These are phyloP conservation scores for Petrophora chlorosata DNA, from an alignment of 2,888 invertebrate genomes.

Conservation along the genomic window DNA sequence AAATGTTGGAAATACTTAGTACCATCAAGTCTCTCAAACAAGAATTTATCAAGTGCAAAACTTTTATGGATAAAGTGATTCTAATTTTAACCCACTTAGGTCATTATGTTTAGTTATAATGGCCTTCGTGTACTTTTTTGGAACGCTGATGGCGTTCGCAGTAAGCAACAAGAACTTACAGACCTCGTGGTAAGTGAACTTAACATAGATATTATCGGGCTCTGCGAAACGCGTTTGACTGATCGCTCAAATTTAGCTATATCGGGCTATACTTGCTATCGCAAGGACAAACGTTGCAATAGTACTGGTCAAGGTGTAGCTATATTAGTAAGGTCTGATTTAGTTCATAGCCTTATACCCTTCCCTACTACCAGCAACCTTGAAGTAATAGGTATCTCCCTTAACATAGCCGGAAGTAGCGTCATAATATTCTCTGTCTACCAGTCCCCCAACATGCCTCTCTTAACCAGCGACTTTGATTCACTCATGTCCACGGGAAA, in stretches of 20 bases:
- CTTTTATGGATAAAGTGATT: neutral
- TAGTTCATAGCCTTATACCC: neutral
- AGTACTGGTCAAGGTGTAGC: neutral
- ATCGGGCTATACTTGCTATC: neutral
- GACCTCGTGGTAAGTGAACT: neutral
- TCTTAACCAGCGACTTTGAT: neutral
- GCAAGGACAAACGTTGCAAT: neutral
- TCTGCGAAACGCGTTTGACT: neutral
- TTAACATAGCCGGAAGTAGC: neutral
- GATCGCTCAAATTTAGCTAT: neutral
- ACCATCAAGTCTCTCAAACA: conserved; percentile 1
- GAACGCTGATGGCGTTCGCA: no score
- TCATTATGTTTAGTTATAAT: neutral
- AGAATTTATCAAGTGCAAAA: conserved; percentile 2
- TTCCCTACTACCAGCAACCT: neutral
- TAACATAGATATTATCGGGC: neutral
- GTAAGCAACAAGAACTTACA: neutral
- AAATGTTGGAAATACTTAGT: conserved; percentile 4
- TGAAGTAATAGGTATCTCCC: neutral
- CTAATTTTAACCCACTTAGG: conserved; percentile 3
- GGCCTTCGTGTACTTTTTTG: neutral
- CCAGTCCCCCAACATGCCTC: neutral
- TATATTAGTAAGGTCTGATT: neutral
- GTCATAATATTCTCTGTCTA: neutral
- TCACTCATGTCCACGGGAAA: neutral